Percentiles rank a stretch among this genome's conserved stretches.
Evolutionary conservation across 2,888 invertebrate species (phyloP).

Genomic region (Nephrotoma appendiculata): DNA sequence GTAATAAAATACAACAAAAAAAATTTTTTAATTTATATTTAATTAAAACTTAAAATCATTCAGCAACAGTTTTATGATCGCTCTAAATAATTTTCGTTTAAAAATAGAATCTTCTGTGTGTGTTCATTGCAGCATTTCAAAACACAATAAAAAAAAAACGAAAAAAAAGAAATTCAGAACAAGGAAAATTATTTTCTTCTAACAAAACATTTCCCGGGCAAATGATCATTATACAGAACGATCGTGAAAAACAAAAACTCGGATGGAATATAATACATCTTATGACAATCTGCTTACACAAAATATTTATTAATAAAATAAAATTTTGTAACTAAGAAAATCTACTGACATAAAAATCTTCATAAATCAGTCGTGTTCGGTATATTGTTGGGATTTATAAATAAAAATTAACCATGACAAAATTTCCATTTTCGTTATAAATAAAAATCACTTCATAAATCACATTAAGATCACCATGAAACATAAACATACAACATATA

Average conservation of each 20-base stretch:
- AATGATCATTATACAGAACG: neutral
- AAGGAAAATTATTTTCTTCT: neutral
- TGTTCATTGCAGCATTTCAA: neutral
- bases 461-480: neutral
- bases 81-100: neutral
- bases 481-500: neutral
- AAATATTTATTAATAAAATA: neutral
- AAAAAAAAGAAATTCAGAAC: neutral
- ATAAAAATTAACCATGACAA: neutral
- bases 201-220: neutral
- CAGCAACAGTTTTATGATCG: neutral
- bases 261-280: neutral
- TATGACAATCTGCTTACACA: neutral
- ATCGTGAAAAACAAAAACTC: neutral
- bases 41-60: neutral
- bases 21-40: neutral
- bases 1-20: neutral
- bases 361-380: neutral
- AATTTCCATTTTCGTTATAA: neutral
- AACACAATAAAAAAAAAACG: neutral
- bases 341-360: neutral
- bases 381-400: neutral
- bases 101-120: neutral
- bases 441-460: neutral
- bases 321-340: neutral